A percentile compares a stretch with the other conserved stretches of the same genome.
Conservation (phyloP, 2,113 vertebrate genomes). For the Oenanthe oenanthe region DNA sequence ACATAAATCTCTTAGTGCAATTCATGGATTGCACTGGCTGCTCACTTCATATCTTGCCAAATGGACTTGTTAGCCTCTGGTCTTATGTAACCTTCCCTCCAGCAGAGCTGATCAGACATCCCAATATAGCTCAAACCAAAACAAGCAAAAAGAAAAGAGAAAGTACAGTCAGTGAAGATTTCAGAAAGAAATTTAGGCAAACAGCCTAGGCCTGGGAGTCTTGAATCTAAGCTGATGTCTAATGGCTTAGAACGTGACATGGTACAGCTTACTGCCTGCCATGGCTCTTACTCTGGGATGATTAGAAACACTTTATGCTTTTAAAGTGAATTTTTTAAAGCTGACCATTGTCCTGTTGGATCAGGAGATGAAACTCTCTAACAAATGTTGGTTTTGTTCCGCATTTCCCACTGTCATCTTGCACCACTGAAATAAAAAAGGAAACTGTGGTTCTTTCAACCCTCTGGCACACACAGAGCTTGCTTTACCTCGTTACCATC, state of each 20-base stretch:
- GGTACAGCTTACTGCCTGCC: background rate
- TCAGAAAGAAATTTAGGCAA: background rate
- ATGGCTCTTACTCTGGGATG: background rate
- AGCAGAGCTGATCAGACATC: background rate
- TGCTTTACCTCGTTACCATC: background rate
- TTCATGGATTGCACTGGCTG: background rate
- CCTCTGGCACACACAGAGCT: background rate
- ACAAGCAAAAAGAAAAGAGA: background rate
- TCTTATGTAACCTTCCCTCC: background rate
- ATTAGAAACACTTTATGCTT: background rate
- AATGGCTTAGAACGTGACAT: background rate
- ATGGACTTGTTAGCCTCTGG: background rate
- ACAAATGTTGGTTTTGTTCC: background rate
- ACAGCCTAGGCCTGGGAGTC: background rate
- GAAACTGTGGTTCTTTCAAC: background rate
- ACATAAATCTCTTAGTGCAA: background rate
- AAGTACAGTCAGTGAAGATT: background rate
- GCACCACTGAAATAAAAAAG: background rate
- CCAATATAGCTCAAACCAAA: background rate
- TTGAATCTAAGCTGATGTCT: background rate
- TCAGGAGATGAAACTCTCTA: background rate
- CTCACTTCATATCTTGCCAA: slow-evolving; percentile 20
- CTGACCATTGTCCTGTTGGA: background rate
- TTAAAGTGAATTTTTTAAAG: background rate
- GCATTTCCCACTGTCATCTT: background rate